These are phyloP conservation scores for Mormyrus hasselquistii DNA, from an alignment of 2,797 vertebrate species.

Conservation along the genomic window DNA sequence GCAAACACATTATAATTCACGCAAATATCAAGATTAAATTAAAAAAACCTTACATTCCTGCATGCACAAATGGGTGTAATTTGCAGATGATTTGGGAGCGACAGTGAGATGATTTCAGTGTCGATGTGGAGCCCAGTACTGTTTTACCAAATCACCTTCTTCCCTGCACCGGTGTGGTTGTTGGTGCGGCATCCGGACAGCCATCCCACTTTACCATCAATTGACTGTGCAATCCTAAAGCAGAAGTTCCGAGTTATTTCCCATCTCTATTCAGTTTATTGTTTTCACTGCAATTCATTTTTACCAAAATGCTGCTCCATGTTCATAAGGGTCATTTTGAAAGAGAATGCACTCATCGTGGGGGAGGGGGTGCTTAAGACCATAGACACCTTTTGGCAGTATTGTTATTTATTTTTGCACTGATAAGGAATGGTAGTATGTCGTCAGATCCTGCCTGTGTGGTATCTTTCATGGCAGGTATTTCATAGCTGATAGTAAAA, in stretches of 20 bases:
- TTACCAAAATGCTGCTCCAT: neutral
- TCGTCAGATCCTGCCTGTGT: neutral
- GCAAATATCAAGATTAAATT: constrained; percentile 23
- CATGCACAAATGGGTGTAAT: neutral
- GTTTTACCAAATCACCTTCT: neutral
- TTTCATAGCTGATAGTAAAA: no score
- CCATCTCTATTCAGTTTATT: neutral
- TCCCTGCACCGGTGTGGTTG: neutral
- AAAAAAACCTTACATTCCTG: constrained; percentile 26
- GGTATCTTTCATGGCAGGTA: neutral
- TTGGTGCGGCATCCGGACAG: neutral
- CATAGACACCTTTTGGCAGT: neutral
- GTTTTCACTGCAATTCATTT: neutral
- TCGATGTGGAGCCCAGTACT: neutral
- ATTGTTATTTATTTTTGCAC: neutral
- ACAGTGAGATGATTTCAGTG: neutral
- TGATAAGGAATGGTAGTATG: neutral
- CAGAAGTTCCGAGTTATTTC: neutral
- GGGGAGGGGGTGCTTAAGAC: neutral
- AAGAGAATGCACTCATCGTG: neutral
- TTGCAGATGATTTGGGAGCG: neutral
- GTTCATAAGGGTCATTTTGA: neutral
- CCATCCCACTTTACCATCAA: neutral
- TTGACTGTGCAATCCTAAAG: neutral
- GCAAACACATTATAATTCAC: neutral